phyloP scores from a whole-genome alignment of 2,113 vertebrate genomes.

The Falcunculus frontatus region DNA sequence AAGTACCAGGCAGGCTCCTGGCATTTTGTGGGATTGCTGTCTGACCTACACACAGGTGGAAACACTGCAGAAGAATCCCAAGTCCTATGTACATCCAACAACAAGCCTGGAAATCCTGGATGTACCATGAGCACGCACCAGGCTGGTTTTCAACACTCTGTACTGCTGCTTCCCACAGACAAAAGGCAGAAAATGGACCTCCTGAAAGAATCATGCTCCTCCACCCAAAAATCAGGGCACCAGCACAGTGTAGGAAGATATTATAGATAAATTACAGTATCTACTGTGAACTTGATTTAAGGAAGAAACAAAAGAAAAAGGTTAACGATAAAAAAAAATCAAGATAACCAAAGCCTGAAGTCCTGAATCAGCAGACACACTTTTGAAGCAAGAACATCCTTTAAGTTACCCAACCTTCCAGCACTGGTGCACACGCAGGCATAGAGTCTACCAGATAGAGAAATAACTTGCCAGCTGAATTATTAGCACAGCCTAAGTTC shows the following conservation, averaged over 20 bases:
- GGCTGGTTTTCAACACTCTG: background rate
- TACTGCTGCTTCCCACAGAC: background rate
- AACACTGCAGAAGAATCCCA: background rate
- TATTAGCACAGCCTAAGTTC: background rate
- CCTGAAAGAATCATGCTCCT: background rate
- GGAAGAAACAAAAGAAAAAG: background rate
- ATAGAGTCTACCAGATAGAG: rapidly evolving
- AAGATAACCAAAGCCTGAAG: background rate
- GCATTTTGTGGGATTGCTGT: background rate
- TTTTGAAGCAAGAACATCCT: background rate
- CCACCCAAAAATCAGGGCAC: background rate
- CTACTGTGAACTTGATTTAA: background rate
- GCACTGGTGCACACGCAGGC: background rate
- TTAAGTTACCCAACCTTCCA: background rate
- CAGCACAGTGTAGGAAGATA: background rate
- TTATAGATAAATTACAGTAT: background rate
- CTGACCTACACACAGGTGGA: background rate
- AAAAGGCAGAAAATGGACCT: background rate
- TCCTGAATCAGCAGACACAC: background rate
- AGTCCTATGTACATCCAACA: background rate
- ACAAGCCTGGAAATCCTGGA: background rate
- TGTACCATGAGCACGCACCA: background rate
- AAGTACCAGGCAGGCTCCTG: background rate
- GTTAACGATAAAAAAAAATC: background rate
- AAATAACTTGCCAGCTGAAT: background rate